Percentiles rank a stretch among this genome's conserved stretches.
Evolutionary conservation across 2,113 vertebrate species (phyloP).

Genomic region (Eubucco bourcierii): DNA sequence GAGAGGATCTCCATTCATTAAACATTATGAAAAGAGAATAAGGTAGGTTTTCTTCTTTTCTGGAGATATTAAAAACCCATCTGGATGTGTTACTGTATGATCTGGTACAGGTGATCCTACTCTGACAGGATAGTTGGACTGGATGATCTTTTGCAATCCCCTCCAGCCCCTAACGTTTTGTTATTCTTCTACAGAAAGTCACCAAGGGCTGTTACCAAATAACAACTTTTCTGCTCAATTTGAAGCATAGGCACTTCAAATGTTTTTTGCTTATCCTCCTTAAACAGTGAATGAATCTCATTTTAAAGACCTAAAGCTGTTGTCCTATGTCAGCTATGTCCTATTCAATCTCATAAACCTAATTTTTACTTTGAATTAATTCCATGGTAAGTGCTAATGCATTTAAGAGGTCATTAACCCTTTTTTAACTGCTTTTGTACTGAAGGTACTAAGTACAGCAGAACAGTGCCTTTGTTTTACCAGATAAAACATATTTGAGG

Average conservation of each 20-base stretch:
- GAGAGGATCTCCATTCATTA: constrained; percentile 86
- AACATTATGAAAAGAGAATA: constrained; percentile 84
- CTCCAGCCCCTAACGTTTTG: too few species aligned
- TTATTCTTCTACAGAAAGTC: neutral
- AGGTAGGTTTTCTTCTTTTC: constrained; percentile 59
- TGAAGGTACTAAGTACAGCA: neutral
- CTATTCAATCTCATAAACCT: neutral
- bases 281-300: neutral
- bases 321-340: neutral
- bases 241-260: neutral
- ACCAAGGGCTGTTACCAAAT: neutral
- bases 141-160: too few species aligned
- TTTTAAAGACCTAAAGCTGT: neutral
- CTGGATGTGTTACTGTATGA: too few species aligned
- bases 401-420: neutral
- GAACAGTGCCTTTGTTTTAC: neutral
- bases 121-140: too few species aligned
- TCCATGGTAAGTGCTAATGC: neutral
- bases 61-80: too few species aligned
- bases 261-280: neutral
- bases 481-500: neutral
- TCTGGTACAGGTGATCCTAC: too few species aligned
- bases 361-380: neutral
- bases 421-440: neutral
- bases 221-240: neutral